Percentiles rank a stretch among this genome's conserved stretches.
phyloP scores from a whole-genome alignment of 2,888 invertebrate genomes.

The Troides oblongomaculatus region DNA sequence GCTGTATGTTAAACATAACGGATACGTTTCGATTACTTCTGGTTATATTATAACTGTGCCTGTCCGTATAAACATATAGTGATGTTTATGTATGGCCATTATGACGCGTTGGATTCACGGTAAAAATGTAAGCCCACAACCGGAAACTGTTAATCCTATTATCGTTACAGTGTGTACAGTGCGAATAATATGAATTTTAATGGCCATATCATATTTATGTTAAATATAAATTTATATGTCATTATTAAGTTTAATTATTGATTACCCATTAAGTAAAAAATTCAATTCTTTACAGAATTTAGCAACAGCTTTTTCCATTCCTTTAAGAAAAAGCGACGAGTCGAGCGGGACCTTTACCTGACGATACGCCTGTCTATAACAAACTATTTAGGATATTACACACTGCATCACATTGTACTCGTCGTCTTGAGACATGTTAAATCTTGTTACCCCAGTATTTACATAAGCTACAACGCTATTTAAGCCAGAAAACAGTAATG shows the following conservation, averaged over 20 bases:
- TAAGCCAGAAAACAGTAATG: no score
- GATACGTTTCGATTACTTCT: no score
- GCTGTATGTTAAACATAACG: no score
- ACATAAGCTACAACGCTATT: no score
- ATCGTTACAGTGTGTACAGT: neutral
- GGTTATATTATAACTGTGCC: neutral
- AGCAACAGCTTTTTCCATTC: no score
- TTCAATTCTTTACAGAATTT: neutral
- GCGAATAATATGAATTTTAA: neutral
- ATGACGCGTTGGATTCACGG: neutral
- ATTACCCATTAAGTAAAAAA: neutral
- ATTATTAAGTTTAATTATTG: neutral
- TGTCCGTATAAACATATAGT: neutral
- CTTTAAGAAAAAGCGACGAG: no score
- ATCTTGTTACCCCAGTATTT: no score
- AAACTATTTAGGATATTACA: no score
- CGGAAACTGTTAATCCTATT: conserved; percentile 2
- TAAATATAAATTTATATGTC: neutral
- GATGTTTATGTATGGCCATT: neutral
- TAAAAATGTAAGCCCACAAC: neutral
- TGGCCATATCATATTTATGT: neutral
- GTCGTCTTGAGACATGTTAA: no score
- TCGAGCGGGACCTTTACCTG: no score
- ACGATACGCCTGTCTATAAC: no score
- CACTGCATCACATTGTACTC: no score